Percentiles rank a stretch among this genome's conserved stretches.
Evolutionary conservation across 1,140 invertebrate genomes (phyloP).

Genomic region (Cephus cinctus): DNA sequence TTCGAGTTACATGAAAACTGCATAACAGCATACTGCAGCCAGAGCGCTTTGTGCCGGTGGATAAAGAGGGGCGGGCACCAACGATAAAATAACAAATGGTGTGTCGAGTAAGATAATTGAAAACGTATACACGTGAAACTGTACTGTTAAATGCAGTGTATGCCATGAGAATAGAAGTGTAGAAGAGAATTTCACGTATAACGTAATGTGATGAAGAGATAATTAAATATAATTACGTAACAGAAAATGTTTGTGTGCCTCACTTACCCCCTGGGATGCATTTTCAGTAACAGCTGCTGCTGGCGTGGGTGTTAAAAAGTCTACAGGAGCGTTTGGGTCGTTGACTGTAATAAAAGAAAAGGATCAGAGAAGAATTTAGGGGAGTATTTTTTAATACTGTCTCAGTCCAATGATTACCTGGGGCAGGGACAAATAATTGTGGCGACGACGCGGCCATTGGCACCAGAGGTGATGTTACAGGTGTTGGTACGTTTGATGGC

Average conservation of each 20-base stretch:
- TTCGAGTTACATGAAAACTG: slow-evolving; percentile 13
- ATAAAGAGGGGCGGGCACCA: no score
- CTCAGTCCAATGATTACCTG: no score
- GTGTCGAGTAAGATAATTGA: slow-evolving; percentile 9
- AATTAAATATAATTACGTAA: no score
- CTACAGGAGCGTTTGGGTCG: slow-evolving; percentile 58
- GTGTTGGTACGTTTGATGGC: slow-evolving; percentile 53
- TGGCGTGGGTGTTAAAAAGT: slow-evolving; percentile 57
- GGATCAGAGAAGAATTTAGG: slow-evolving; percentile 5
- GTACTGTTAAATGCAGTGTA: slow-evolving; percentile 25
- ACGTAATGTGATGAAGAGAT: no score
- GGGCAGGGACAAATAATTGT: slow-evolving; percentile 59
- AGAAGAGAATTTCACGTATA: no score
- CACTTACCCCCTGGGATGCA: slow-evolving; percentile 48
- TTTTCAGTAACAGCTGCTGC: slow-evolving; percentile 30
- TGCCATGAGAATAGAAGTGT: no score
- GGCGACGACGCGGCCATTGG: slow-evolving; percentile 51
- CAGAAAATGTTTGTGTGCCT: no score
- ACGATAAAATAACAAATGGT: no score
- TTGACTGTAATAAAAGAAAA: slow-evolving; percentile 45
- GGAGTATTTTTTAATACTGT: no score
- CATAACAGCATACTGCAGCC: slow-evolving; percentile 36
- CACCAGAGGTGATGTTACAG: slow-evolving; percentile 48
- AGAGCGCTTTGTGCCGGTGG: no score
- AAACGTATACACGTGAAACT: slow-evolving; percentile 22